Evolutionary conservation across 2,113 vertebrate genomes (phyloP), one percentile per base, ranked within the genome.

Genomic region (Entomyzon cyanotis): DNA sequence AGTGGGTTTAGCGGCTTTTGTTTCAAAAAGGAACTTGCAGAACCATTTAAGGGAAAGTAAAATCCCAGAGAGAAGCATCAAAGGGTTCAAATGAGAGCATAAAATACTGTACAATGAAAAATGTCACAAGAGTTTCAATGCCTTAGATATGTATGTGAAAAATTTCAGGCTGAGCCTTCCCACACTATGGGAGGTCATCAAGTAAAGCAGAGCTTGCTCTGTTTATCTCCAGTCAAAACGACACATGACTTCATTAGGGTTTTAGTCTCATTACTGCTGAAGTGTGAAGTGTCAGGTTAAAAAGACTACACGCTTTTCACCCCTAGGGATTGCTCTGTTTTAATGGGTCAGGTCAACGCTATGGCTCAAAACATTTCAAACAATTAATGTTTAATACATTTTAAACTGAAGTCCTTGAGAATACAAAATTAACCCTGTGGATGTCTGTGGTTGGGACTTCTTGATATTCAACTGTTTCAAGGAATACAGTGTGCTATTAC

Each of bases 221-320:
- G 89, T 96, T 97, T 97, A 90, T 97, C 87, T 94, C 79, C 39
- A 65, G 70, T 65, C 82, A 74, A 93, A 93, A 73, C 19, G 67
- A 87, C 95, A 97, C 81, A 87, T 91, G 94, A 96, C 97, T 95
- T 83, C 73, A 88, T 93, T 85, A 87, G 88, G 90, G 79, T 81
- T 92, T 94, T 88, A 94, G 87, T 68, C 96, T 97, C 92, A 84
- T 97, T 95, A 94, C 94, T 94, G 94, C 87, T 97, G 78, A 93
- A 97, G 97, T 96, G 93, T 97, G 94, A 97, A 97, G 91, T 95
- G 96, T 95, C 90, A 76, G 63, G 92, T 97, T 95, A 91, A 95
- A 95, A 96, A 94, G 95, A 94, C 95, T 96, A 96, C 42, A 81
- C 1, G 65, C 93, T 97, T 96, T 95, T 95, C 94, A 91, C 95